Evolutionary conservation across 2,888 invertebrate species (phyloP).

Genomic region (Scrobipalpa costella): DNA sequence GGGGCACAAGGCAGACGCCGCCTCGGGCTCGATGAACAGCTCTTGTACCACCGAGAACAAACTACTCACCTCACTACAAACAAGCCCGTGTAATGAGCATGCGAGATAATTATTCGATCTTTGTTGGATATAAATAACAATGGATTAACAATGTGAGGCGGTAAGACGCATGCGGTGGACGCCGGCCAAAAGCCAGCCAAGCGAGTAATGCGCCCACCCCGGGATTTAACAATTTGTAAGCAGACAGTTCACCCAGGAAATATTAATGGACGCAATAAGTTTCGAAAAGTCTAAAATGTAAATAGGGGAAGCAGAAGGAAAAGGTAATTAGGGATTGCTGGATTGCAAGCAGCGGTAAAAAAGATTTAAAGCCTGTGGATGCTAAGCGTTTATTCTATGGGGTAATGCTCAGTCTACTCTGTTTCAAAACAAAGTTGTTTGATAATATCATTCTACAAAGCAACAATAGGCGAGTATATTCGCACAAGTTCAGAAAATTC

Average conservation of each 20-base stretch:
- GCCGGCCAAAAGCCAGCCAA: slow-evolving; percentile 61
- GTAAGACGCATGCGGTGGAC: slow-evolving; percentile 46
- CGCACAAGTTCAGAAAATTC: slow-evolving; percentile 43
- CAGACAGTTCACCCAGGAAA: slow-evolving; percentile 53
- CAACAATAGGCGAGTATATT: slow-evolving; percentile 21
- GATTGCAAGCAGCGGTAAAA: slow-evolving; percentile 2
- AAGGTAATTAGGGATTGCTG: slow-evolving; percentile 16
- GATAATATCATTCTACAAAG: slow-evolving; percentile 2
- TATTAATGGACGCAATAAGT: slow-evolving; percentile 39
- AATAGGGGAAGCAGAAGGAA: slow-evolving; percentile 15
- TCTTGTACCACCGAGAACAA: not conserved
- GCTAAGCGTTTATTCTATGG: not conserved
- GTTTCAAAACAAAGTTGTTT: too few species aligned
- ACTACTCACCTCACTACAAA: slow-evolving; percentile 15
- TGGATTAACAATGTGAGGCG: slow-evolving; percentile 61
- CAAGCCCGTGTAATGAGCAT: slow-evolving; percentile 16
- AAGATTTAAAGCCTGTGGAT: not conserved
- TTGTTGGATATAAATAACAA: slow-evolving; percentile 61
- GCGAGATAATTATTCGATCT: slow-evolving; percentile 41
- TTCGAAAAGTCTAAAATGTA: slow-evolving; percentile 20
- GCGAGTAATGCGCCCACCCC: slow-evolving; percentile 56
- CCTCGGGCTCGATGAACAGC: not conserved
- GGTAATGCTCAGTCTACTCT: too few species aligned
- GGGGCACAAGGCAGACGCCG: slow-evolving; percentile 13
- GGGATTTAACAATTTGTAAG: slow-evolving; percentile 58